Evolutionary conservation across 2,797 vertebrate genomes (phyloP), one percentile per base, ranked within the genome.

Genomic region (Gymnoscopelus microlampas): DNA sequence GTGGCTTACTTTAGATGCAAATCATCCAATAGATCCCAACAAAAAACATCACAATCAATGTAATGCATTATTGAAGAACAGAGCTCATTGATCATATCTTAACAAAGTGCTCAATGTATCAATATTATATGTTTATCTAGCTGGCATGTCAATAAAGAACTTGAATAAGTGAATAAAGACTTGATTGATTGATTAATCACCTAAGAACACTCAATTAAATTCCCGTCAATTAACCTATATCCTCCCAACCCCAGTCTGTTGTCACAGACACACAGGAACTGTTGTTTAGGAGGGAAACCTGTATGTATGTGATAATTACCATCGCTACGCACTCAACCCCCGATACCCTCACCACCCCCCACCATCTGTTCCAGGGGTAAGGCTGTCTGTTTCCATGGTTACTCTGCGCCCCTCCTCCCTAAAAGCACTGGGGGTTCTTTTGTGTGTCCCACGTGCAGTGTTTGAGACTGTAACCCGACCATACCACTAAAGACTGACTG

Each of bases 371-470:
- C 53, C 59, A 39, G 82, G 86, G 83, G 87, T 88, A 82, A 83
- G 88, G 88, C 85, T 58, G 83, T 89, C 86, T 87, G 89, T 93
- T 91, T 92, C 91, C 84, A 93, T 90, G 79, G 89, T n/a, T 87
- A 94, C 86, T 1, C 54, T 7, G 63, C 84, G 71, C 89, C 89
- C 89, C 87, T 85, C 84, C 88, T 85, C 83, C 84, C 68, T 49
- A 60, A 55, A 78, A 70, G 73, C 80, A 23, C 50, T 58, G 65
- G 76, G 85, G 67, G 71, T 82, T 81, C 87, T 84, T 85, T 92
- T 89, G 85, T 87, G 82, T 82, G 73, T 63, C 82, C 83, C 77
- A 87, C 70, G 76, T 88, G 85, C 82, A 70, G 76, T 58, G 77
- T 73, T 73, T 88, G 51, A 49, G 73, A 82, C 76, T 87, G 83